Evolutionary conservation across 1,140 invertebrate genomes (phyloP), one percentile per base, ranked within the genome.

Genomic region (Macrosteles quadrilineatus): DNA sequence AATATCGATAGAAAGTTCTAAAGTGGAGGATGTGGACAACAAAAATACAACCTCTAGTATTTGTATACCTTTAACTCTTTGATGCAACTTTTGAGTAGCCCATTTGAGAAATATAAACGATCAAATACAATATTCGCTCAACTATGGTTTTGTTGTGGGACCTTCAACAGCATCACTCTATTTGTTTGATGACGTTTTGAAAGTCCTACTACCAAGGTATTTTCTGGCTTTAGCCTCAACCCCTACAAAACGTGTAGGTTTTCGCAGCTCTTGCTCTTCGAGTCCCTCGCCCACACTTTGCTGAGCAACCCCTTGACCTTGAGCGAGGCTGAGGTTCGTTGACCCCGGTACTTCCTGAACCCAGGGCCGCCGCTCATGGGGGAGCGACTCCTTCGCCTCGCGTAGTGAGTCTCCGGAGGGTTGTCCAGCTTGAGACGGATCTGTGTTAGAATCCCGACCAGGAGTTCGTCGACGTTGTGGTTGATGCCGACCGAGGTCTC

Each of bases 401-500:
- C 77, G 73, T 80, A 77, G 78, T 88, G 87, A 36, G 87, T 87
- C 71, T 88, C 85, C 76, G 91, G 87, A 3, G 90, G 88, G 79
- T 93, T 90, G 75, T 93, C 88, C 66, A 92, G 83, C 79, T 93
- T 95, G 30, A 96, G 83, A 1, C 93, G 87, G 75, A 96, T 96
- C 81, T 97, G 94, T 29, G 92, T 93, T 6, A 96, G 83, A 12
- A 96, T 85, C 1, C 94, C 94, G 19, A 96, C 94, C 1, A 97
- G 84, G 29, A 97, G 85, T 76, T 96, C 94, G 81, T 96, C 94
- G 36, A 97, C 94, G 80, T 96, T 95, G 83, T 96, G 94, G 82
- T 96, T 95, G 78, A 96, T 93, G 31, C 92, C 92, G 25, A 94
- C 92, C 32, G 94, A 96, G 0, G 94, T 96, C 79, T 97, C 95